These are phyloP conservation scores for Diarsia dahlii DNA, from an alignment of 2,888 invertebrate genomes.

Conservation along the genomic window DNA sequence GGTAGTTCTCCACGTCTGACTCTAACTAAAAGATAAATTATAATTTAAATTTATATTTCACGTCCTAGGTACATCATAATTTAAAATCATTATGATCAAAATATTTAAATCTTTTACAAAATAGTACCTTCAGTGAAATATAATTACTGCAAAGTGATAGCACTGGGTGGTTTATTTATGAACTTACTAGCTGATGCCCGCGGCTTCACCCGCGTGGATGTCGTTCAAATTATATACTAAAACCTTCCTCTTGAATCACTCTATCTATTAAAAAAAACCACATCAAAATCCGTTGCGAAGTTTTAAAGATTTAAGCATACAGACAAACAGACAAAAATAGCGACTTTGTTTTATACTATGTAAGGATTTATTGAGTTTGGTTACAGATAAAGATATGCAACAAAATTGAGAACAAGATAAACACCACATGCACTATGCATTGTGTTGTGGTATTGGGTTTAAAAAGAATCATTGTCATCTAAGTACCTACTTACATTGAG, in stretches of 20 bases:
- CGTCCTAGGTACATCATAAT: neutral
- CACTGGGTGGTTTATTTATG: too few relatives aligned
- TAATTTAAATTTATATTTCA: too few relatives aligned
- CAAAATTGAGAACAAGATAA: neutral
- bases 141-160: neutral
- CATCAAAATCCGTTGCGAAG: too few relatives aligned
- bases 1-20: conserved; percentile 17
- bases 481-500: conserved; percentile 3
- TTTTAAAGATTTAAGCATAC: too few relatives aligned
- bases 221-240: too few relatives aligned
- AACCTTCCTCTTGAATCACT: too few relatives aligned
- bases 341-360: too few relatives aligned
- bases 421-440: neutral
- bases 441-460: neutral
- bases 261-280: too few relatives aligned
- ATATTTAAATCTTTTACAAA: neutral
- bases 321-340: too few relatives aligned
- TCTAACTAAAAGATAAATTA: conserved; percentile 2
- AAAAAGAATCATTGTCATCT: neutral
- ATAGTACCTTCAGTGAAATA: neutral
- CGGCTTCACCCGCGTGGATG: too few relatives aligned
- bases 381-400: neutral
- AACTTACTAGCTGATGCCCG: too few relatives aligned
- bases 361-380: neutral
- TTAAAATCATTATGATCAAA: neutral